Evolutionary conservation across 2,888 invertebrate genomes (phyloP), one percentile per base, ranked within the genome.

Genomic region (Tuberolachnus salignus): DNA sequence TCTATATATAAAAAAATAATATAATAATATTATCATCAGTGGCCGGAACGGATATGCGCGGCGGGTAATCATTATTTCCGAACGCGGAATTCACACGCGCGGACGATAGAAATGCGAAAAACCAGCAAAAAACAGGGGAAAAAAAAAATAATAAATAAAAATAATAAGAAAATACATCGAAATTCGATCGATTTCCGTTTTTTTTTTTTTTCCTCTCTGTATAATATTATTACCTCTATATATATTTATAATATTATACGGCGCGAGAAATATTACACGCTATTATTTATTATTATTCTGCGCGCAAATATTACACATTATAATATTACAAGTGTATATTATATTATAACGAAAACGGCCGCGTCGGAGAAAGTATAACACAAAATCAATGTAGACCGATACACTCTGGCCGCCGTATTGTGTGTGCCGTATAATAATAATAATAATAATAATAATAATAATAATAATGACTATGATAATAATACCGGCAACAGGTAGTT

Each of bases 371-470:
- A 74, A 74, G 73, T 74, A 74, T 63, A 51, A 51, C 63, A 19
- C 23, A 61, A 51, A 51, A 64, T 53, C 53, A 64, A 74, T 53
- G 73, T 74, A 64, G 61, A 73, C 72, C 72, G 61, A n/a, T n/a
- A n/a, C n/a, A n/a, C n/a, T n/a, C n/a, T n/a, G n/a, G n/a, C n/a
- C 26, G 21, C 61, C 21, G 63, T 23, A 44, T 44, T 44, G 55
- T 70, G 34, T 34, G 23, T 70, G 49, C n/a, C 11, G 10, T 16
- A 19, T 13, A 66, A n/a, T n/a, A n/a, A n/a, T n/a, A n/a, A n/a
- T n/a, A n/a, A n/a, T n/a, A n/a, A n/a, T n/a, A n/a, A n/a, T n/a
- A n/a, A n/a, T n/a, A n/a, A n/a, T n/a, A n/a, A n/a, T n/a, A n/a
- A n/a, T n/a, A n/a, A n/a, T n/a, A n/a, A n/a, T n/a, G n/a, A n/a